Conservation (phyloP, 2,113 vertebrate species). For the Centropristis striata region DNA sequence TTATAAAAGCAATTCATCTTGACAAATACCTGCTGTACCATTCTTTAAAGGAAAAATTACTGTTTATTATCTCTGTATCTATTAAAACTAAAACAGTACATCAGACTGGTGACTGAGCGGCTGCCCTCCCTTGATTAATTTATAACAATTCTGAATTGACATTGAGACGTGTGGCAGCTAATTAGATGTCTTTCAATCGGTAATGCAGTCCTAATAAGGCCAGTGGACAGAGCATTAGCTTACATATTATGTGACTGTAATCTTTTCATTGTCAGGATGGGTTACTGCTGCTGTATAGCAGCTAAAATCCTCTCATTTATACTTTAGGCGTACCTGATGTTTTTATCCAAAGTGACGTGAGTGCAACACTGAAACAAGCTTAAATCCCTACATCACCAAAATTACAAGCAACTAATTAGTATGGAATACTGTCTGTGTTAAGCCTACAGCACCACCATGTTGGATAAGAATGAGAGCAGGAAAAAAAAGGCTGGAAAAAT, state of each 20-base stretch:
- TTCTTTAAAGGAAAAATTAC: background rate
- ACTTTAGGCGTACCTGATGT: background rate
- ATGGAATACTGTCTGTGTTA: background rate
- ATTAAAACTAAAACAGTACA: background rate
- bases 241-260: constrained; percentile 23
- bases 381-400: constrained; percentile 32
- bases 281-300: constrained; percentile 7
- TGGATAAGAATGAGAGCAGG: background rate
- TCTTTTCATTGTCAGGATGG: constrained; percentile 28
- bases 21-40: background rate
- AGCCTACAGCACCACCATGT: background rate
- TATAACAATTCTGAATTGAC: constrained; percentile 11
- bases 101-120: constrained; percentile 5
- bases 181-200: constrained; percentile 38
- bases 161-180: constrained; percentile 24
- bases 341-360: constrained; percentile 14
- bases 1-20: background rate
- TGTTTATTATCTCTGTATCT: background rate
- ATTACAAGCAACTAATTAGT: constrained; percentile 42
- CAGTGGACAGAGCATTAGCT: constrained; percentile 31
- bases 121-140: constrained; percentile 20
- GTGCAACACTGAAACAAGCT: constrained; percentile 3
- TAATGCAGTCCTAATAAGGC: background rate
- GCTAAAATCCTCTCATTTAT: constrained; percentile 40
- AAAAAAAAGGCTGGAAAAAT: background rate